phyloP scores from a whole-genome alignment of 2,888 invertebrate genomes.

The Xanthia togata region DNA sequence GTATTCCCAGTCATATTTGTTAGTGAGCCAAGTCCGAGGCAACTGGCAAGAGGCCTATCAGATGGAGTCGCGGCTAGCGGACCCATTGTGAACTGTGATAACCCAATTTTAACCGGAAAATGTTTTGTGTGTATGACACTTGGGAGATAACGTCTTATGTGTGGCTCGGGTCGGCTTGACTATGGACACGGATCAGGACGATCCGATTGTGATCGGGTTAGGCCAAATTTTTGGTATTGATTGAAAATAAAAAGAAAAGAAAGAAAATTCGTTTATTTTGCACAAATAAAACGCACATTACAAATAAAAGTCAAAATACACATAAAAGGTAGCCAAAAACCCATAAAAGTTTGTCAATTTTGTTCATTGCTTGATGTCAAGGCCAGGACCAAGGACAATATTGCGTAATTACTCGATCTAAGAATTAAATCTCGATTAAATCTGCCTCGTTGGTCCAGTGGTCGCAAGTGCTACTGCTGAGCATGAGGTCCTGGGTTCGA shows the following conservation, averaged over 20 bases:
- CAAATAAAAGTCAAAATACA: too few species aligned
- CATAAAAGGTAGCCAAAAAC: too few species aligned
- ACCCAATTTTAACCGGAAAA: slow-evolving; percentile 81
- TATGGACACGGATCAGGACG: slow-evolving; percentile 39
- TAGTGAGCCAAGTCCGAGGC: slow-evolving; percentile 78
- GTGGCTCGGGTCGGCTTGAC: slow-evolving; percentile 48
- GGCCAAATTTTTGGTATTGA: slow-evolving; percentile 4
- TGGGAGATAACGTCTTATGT: slow-evolving; percentile 72
- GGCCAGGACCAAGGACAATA: too few species aligned
- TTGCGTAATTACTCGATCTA: too few species aligned
- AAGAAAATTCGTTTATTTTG: too few species aligned
- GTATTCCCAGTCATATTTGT: slow-evolving; percentile 68
- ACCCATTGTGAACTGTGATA: slow-evolving; percentile 78
- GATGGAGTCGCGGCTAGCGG: slow-evolving; percentile 74
- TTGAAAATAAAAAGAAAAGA: background rate
- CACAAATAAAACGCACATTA: background rate
- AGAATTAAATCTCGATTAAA: background rate
- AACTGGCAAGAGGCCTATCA: slow-evolving; percentile 85
- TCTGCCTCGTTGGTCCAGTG: too few species aligned
- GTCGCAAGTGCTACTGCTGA: too few species aligned
- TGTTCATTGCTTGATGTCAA: too few species aligned
- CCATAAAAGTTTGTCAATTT: too few species aligned
- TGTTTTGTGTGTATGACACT: slow-evolving; percentile 80
- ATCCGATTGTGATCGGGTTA: slow-evolving; percentile 12
- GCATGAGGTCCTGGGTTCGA: too few species aligned